phyloP scores from a whole-genome alignment of 2,888 invertebrate genomes.

The Acholoe squamosa region DNA sequence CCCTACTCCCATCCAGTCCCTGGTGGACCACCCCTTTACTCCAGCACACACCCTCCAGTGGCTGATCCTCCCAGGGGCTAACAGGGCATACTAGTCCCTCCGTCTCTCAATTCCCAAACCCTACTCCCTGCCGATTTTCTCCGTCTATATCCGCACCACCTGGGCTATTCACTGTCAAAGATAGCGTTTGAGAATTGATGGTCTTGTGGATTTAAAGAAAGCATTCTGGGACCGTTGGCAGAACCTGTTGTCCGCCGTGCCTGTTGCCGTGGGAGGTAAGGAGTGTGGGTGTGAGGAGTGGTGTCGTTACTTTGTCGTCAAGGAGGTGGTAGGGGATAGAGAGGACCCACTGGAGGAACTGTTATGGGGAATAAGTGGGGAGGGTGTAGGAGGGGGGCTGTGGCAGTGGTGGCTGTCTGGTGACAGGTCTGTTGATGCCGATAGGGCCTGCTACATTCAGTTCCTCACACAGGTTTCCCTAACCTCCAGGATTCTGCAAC shows the following conservation, averaged over 20 bases:
- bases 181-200: conserved; percentile 17
- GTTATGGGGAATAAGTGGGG: too few species aligned
- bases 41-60: background rate
- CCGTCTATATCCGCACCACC: background rate
- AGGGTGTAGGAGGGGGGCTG: too few species aligned
- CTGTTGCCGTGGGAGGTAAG: background rate
- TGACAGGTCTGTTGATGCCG: too few species aligned
- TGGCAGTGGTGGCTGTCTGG: too few species aligned
- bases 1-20: background rate
- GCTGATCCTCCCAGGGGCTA: background rate
- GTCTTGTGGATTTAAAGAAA: background rate
- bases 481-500: too few species aligned
- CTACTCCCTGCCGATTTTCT: background rate
- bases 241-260: background rate
- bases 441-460: too few species aligned
- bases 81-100: background rate
- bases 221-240: background rate
- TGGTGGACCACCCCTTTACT: background rate
- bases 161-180: background rate
- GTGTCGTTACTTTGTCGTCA: background rate
- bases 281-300: background rate
- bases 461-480: too few species aligned
- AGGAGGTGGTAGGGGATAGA: too few species aligned
- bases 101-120: background rate
- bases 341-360: too few species aligned